These are phyloP conservation scores for Acanthornis magna DNA, from an alignment of 2,797 vertebrate genomes.

Conservation along the genomic window DNA sequence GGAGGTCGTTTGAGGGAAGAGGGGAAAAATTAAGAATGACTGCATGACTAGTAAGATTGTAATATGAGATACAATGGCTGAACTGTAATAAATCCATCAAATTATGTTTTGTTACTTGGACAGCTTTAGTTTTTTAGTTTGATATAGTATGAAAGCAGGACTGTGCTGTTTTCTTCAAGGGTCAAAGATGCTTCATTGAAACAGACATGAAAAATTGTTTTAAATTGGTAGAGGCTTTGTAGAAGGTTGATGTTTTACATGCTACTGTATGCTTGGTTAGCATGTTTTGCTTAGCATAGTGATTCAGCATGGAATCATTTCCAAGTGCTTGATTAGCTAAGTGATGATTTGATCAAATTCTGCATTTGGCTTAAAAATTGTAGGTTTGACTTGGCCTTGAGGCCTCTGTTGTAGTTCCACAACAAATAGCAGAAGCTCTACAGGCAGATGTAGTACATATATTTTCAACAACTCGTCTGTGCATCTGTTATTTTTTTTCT, in stretches of 20 bases:
- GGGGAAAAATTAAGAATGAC: not conserved
- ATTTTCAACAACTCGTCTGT: not conserved
- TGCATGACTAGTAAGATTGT: not conserved
- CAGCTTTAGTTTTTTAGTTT: not conserved
- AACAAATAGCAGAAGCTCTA: not conserved
- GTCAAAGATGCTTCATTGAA: not conserved
- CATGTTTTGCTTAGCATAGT: not conserved
- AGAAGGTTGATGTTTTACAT: not conserved
- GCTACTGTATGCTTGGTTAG: not conserved
- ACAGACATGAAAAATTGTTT: not conserved
- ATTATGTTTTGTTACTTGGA: not conserved
- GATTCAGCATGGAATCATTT: not conserved
- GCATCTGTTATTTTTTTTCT: not conserved
- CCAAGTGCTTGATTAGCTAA: not conserved
- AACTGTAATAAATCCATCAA: not conserved
- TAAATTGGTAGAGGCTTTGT: not conserved
- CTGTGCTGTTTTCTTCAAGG: not conserved
- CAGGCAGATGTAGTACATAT: not conserved
- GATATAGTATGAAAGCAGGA: not conserved
- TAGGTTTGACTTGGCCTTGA: not conserved
- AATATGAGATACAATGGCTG: not conserved
- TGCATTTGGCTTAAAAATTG: not conserved
- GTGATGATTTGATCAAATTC: not conserved
- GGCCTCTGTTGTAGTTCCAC: not conserved
- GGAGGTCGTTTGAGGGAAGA: not conserved